A percentile compares a stretch with the other conserved stretches of the same genome.
Conservation (phyloP, 2,113 vertebrate genomes). For the Camelus dromedarius region DNA sequence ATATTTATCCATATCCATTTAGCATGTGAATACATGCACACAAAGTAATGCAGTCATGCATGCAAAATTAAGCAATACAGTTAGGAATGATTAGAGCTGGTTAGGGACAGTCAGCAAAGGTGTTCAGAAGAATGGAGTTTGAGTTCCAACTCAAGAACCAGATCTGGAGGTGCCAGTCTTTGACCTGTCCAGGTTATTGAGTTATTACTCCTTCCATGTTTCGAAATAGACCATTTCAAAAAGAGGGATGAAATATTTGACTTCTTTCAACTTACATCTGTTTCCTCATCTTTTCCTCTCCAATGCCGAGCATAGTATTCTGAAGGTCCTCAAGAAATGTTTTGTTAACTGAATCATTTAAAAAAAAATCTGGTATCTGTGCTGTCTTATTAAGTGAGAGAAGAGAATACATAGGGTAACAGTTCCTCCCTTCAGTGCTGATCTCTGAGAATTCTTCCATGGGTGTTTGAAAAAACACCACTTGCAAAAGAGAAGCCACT, state of each 20-base stretch:
- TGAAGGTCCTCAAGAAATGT: constrained; percentile 37
- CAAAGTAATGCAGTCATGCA: neutral
- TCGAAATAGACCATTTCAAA: constrained; percentile 34
- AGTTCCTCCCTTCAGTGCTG: neutral
- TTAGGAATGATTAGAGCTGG: neutral
- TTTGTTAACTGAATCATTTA: constrained; percentile 20
- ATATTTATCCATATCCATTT: neutral
- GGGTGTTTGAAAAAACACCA: neutral
- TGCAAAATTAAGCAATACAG: neutral
- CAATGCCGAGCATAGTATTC: neutral
- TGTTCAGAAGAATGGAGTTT: neutral
- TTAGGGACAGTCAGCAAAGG: neutral
- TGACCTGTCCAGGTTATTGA: neutral
- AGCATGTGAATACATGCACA: neutral
- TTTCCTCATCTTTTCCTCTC: constrained; percentile 22
- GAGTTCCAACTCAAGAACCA: neutral
- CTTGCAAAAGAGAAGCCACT: neutral
- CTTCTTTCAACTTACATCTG: neutral
- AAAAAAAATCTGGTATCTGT: neutral
- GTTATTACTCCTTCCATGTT: neutral
- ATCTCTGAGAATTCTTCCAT: constrained; percentile 14
- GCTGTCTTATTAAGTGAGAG: neutral
- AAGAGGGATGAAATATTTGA: neutral
- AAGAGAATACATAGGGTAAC: too few species aligned
- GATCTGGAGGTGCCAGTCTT: neutral